phyloP scores from a whole-genome alignment of 2,797 vertebrate genomes.

The Xenentodon cancila region DNA sequence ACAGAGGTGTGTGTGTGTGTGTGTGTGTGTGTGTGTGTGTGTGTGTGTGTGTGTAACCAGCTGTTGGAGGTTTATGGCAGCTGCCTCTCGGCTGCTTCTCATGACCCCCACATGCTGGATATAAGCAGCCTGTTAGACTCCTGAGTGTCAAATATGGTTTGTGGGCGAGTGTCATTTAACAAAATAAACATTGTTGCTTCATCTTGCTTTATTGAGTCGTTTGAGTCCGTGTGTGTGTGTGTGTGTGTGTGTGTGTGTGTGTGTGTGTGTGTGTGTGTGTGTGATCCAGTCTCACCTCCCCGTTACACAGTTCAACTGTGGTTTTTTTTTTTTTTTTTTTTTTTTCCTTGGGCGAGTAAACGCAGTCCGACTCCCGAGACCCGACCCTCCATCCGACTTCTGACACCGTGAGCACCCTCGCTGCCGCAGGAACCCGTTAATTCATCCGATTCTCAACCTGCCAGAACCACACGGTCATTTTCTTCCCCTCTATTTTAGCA shows the following conservation, averaged over 20 bases:
- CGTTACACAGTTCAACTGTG: slow-evolving; percentile 13
- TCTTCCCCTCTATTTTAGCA: not conserved
- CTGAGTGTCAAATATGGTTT: not conserved
- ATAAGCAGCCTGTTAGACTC: slow-evolving; percentile 22
- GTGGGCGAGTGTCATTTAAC: not conserved
- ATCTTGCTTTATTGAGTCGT: not conserved
- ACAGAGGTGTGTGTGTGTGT: too few species aligned
- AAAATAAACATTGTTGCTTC: not conserved
- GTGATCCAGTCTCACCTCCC: too few species aligned
- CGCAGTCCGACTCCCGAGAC: slow-evolving; percentile 13
- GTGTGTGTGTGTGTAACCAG: slow-evolving; percentile 13
- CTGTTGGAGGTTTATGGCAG: slow-evolving; percentile 49
- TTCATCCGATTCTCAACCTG: not conserved
- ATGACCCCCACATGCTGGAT: slow-evolving; percentile 31
- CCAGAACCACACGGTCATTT: not conserved
- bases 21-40: too few species aligned
- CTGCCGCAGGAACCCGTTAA: not conserved
- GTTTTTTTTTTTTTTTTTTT: slow-evolving; percentile 16
- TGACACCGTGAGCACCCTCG: slow-evolving; percentile 15
- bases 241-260: not conserved
- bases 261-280: too few species aligned
- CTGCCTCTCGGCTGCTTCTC: slow-evolving; percentile 40
- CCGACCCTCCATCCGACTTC: slow-evolving; percentile 34
- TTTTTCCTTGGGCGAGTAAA: slow-evolving; percentile 32
- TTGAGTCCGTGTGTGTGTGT: slow-evolving; percentile 3